phyloP scores from a whole-genome alignment of 2,797 vertebrate genomes.

The Rallus crepitans region DNA sequence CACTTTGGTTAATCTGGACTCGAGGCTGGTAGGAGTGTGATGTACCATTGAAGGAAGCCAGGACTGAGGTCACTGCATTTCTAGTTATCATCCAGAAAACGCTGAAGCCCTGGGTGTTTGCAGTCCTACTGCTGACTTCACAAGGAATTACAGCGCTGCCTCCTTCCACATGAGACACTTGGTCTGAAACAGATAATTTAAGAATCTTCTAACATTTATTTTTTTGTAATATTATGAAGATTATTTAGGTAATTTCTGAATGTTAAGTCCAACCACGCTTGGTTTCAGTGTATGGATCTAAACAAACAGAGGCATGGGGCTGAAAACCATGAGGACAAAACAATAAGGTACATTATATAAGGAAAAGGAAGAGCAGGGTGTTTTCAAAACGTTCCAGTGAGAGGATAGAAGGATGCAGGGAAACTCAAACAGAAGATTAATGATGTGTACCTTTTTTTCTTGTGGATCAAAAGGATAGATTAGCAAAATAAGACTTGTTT shows the following conservation, averaged over 20 bases:
- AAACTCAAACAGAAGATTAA: background rate
- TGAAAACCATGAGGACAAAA: background rate
- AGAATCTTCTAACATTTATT: background rate
- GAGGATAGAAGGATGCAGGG: background rate
- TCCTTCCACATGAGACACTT: background rate
- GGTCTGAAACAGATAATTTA: conserved; percentile 44
- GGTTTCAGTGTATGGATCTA: rapidly evolving
- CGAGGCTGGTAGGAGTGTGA: background rate
- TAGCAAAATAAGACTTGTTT: background rate
- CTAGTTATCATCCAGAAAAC: conserved; percentile 40
- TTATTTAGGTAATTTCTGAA: background rate
- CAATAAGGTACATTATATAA: background rate
- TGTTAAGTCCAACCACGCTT: background rate
- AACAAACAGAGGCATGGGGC: background rate
- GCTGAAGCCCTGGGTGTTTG: background rate
- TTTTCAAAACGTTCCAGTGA: background rate
- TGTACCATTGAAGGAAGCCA: conserved; percentile 51
- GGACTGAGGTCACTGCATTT: background rate
- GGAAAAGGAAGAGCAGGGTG: background rate
- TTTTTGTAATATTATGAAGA: background rate
- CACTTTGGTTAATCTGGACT: background rate
- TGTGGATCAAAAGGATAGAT: background rate
- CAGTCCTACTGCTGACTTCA: background rate
- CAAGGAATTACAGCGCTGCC: background rate
- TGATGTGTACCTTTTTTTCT: background rate